Evolutionary conservation across 2,113 vertebrate species (phyloP).

Genomic region (Columbina picui): DNA sequence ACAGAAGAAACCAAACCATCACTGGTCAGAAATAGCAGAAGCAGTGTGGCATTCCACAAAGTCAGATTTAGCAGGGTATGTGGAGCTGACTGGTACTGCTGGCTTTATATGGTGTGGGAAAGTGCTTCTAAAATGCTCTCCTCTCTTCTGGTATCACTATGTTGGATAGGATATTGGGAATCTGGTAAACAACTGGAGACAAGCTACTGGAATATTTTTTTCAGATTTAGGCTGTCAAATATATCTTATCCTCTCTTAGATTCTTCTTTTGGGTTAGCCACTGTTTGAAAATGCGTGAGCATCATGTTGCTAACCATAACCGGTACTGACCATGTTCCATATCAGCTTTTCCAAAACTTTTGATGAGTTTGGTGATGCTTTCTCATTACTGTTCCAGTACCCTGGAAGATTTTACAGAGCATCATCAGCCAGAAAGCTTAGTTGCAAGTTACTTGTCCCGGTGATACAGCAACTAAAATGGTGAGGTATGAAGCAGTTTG

Average conservation of each 20-base stretch:
- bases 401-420: not conserved
- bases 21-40: slow-evolving; percentile 27
- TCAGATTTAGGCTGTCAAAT: not conserved
- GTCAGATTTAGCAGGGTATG: slow-evolving; percentile 47
- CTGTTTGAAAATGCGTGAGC: not conserved
- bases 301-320: not conserved
- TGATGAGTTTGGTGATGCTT: not conserved
- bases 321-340: not conserved
- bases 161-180: not conserved
- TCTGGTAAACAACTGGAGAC: not conserved
- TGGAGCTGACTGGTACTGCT: not conserved
- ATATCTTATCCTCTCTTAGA: not conserved
- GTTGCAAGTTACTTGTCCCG: not conserved
- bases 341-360: not conserved
- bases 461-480: not conserved
- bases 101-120: not conserved
- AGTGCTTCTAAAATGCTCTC: not conserved
- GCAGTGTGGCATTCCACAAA: slow-evolving; percentile 57
- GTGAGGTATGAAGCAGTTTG: not conserved
- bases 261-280: not conserved
- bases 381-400: not conserved
- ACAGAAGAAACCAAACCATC: slow-evolving; percentile 13
- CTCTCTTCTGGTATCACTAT: not conserved
- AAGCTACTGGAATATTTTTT: not conserved
- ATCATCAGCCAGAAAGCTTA: not conserved